phyloP scores from a whole-genome alignment of 2,888 invertebrate species.

The Dasypogon diadema region DNA sequence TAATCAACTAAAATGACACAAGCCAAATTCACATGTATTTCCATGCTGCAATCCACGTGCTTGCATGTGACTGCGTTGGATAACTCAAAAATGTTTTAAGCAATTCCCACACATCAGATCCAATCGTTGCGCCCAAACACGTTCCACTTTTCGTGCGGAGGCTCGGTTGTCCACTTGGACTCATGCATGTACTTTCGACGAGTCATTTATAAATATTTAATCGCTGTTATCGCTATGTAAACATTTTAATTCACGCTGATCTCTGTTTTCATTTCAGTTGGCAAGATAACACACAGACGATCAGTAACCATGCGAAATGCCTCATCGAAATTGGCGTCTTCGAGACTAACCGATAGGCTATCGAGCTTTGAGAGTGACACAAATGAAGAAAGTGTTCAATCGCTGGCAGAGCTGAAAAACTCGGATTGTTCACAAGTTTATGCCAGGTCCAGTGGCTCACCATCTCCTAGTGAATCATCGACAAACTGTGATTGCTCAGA shows the following conservation, averaged over 20 bases:
- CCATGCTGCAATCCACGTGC: slow-evolving; percentile 24
- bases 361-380: slow-evolving; percentile 47
- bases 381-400: slow-evolving; percentile 26
- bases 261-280: slow-evolving; percentile 47
- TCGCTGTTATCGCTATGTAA: slow-evolving; percentile 17
- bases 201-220: slow-evolving; percentile 18
- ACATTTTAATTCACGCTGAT: slow-evolving; percentile 3
- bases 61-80: neutral
- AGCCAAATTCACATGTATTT: neutral
- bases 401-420: neutral
- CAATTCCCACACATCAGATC: neutral
- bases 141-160: slow-evolving; percentile 23
- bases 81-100: neutral
- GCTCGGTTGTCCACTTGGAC: neutral
- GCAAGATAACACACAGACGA: slow-evolving; percentile 53
- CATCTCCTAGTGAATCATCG: neutral
- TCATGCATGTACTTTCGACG: neutral
- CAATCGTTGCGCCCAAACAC: neutral
- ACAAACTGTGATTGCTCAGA: slow-evolving; percentile 10
- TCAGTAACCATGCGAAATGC: slow-evolving; percentile 48
- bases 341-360: slow-evolving; percentile 31
- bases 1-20: neutral
- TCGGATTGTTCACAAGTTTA: neutral
- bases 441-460: neutral
- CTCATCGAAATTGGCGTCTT: slow-evolving; percentile 30